Conservation (phyloP, 1,140 invertebrate genomes). For the Scaptomyza hsui region DNA sequence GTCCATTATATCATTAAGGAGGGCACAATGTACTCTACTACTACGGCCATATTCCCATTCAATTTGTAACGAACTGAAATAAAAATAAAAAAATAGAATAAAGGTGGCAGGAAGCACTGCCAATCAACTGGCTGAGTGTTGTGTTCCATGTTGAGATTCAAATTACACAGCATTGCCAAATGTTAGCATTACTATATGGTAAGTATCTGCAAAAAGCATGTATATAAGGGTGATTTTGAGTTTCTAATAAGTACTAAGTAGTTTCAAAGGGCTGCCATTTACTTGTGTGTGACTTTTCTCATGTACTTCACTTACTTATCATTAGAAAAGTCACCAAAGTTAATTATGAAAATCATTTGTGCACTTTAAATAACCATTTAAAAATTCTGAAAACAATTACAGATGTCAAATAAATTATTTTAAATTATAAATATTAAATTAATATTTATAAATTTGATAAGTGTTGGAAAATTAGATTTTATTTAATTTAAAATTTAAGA, state of each 20-base stretch:
- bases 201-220: slow-evolving; percentile 34
- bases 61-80: slow-evolving; percentile 21
- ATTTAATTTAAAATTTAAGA: too few species aligned
- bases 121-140: slow-evolving; percentile 43
- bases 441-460: too few species aligned
- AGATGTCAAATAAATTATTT: too few species aligned
- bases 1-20: slow-evolving; percentile 81
- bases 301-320: slow-evolving; percentile 6
- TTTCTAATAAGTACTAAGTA: slow-evolving; percentile 11
- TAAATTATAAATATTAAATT: too few species aligned
- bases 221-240: slow-evolving; percentile 20
- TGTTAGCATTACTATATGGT: slow-evolving; percentile 44
- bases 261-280: slow-evolving; percentile 7
- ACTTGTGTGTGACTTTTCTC: slow-evolving; percentile 1
- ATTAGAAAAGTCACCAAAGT: slow-evolving; percentile 15
- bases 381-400: too few species aligned
- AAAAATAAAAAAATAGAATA: slow-evolving; percentile 3
- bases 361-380: background rate
- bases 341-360: background rate
- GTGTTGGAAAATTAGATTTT: too few species aligned
- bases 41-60: slow-evolving; percentile 30
- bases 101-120: slow-evolving; percentile 37
- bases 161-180: slow-evolving; percentile 69
- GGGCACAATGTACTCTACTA: slow-evolving; percentile 46
- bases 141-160: slow-evolving; percentile 53